phyloP scores from a whole-genome alignment of 1,140 invertebrate genomes.

The Ectropis grisescens region DNA sequence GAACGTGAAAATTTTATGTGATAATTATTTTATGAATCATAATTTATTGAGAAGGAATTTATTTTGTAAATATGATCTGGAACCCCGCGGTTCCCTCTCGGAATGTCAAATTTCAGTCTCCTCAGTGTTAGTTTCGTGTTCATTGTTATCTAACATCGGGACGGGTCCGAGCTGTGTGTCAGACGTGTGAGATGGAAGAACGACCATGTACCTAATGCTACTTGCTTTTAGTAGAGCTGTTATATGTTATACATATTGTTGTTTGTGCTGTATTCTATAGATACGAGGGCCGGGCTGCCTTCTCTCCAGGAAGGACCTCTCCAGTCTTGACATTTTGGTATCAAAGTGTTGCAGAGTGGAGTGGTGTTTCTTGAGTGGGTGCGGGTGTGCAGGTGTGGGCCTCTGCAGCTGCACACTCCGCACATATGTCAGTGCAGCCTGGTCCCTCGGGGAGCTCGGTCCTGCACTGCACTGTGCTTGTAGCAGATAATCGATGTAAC shows the following conservation, averaged over 20 bases:
- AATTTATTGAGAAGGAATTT: constrained; percentile 66
- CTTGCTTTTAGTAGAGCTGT: constrained; percentile 54
- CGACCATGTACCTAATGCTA: constrained; percentile 48
- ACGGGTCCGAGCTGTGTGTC: too few species aligned
- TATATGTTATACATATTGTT: constrained; percentile 43
- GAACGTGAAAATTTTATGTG: constrained; percentile 65
- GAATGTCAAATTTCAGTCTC: constrained; percentile 47
- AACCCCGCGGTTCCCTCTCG: constrained; percentile 29
- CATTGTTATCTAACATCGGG: constrained; percentile 30
- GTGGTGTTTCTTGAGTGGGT: constrained; percentile 6
- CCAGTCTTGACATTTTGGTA: constrained; percentile 6
- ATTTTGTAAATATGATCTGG: constrained; percentile 57
- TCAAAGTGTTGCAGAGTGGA: constrained; percentile 10
- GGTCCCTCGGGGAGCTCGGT: constrained; percentile 5
- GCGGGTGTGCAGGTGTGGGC: constrained; percentile 13
- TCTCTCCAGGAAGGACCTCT: constrained; percentile 10
- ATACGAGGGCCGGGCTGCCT: constrained; percentile 21
- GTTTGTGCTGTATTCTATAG: constrained; percentile 34
- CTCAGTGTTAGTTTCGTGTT: constrained; percentile 45
- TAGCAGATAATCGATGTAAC: constrained; percentile 50
- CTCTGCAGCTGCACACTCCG: constrained; percentile 16
- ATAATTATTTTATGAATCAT: constrained; percentile 69
- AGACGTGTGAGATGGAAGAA: constrained; percentile 36
- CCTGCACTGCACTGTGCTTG: constrained; percentile 17
- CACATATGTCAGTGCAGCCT: too few species aligned